A percentile compares a stretch with the other conserved stretches of the same genome.
Conservation (phyloP, 2,113 vertebrate genomes). For the Prietella phreatophila region DNA sequence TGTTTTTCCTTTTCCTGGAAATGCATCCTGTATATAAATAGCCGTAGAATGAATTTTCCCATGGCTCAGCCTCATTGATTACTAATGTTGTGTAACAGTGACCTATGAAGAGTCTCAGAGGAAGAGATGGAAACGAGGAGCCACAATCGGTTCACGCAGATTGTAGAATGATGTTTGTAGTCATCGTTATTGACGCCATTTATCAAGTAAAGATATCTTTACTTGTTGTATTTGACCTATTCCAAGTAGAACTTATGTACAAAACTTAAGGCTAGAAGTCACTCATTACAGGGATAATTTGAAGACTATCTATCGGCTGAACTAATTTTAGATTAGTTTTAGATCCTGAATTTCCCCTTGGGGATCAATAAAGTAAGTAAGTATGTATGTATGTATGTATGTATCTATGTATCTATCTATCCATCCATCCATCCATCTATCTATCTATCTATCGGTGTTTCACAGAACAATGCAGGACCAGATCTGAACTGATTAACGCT, state of each 20-base stretch:
- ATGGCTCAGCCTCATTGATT: not conserved
- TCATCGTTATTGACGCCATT: not conserved
- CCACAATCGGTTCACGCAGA: not conserved
- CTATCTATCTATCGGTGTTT: not conserved
- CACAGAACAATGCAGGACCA: not conserved
- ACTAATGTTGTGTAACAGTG: not conserved
- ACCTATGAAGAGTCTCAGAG: not conserved
- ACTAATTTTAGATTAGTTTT: not conserved
- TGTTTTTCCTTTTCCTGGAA: not conserved
- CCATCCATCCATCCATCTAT: no score
- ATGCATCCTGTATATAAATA: not conserved
- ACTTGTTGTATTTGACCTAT: not conserved
- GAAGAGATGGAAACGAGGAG: not conserved
- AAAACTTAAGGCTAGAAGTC: not conserved
- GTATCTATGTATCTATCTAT: no score
- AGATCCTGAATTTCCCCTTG: no score
- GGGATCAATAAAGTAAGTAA: no score
- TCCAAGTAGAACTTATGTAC: not conserved
- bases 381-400: no score
- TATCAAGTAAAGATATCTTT: not conserved
- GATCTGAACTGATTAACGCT: not conserved
- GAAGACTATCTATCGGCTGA: not conserved
- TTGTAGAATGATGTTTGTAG: not conserved
- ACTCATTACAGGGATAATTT: not conserved
- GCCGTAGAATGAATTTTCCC: not conserved